Evolutionary conservation across 1,140 invertebrate genomes (phyloP), one percentile per base, ranked within the genome.

Genomic region (Anastatus disparis): DNA sequence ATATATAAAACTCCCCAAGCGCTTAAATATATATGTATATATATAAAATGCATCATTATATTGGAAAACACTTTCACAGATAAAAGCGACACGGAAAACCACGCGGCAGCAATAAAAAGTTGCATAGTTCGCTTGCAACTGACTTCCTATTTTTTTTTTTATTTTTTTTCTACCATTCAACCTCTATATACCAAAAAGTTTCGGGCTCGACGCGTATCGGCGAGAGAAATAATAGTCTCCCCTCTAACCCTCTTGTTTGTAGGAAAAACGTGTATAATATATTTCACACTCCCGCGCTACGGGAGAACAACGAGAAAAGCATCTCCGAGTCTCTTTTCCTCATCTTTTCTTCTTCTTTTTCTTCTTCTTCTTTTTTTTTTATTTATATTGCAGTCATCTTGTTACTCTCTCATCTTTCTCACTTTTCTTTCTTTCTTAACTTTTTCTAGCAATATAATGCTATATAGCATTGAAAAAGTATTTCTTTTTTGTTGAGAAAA

Each of bases 51-150:
- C 50, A 42, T 65, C 35, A 65, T 65, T 53, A 53, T 65, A 65
- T 65, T 35, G 62, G 62, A 65, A 65, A 65, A 65, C 50, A 53
- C 62, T 65, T 65, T 65, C 24, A 24, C 50, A 65, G 62, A 65
- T 65, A 65, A 53, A 48, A 44, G n/a, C 17, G 31, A 65, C 17
- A 40, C 31, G 44, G 29, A 35, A n/a, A 65, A 61, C 58, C 24
- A 12, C 31, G 15, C 12, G n/a, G 22, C 62, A 40, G 20, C 35
- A 65, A 53, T 55, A 64, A 65, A 65, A 42, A 65, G 62, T 53
- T 35, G 50, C 13, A 9, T 40, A 27, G 40, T 26, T 61, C 26
- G 29, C 48, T n/a, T n/a, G n/a, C n/a, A n/a, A n/a, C n/a, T n/a
- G n/a, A n/a, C n/a, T n/a, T n/a, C n/a, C n/a, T n/a, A n/a, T n/a